Evolutionary conservation across 2,888 invertebrate genomes (phyloP), one percentile per base, ranked within the genome.

Genomic region (Microctonus aethiopoides): DNA sequence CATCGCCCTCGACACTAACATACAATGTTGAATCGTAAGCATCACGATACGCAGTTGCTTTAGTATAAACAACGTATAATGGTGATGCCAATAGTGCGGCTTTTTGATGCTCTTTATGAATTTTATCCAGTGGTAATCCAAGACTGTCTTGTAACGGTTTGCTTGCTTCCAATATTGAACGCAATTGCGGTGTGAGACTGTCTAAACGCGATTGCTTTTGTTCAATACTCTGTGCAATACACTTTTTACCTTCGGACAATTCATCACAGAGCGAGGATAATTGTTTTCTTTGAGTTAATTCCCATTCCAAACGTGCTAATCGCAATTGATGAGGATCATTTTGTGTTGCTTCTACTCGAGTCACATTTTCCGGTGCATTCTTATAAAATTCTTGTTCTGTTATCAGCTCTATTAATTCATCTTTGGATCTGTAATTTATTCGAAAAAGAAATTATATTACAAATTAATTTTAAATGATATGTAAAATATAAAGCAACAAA

Each of bases 391-490:
- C 94, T 69, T 94, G 92, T 63, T 94, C 89, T 0, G 94, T 87
- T 1, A 98, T 93, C 62, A 98, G 88, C 81, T 96, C 94, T 79
- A 98, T 96, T 81, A 94, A 93, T 87, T 97, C 96, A 89, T 98
- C 97, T 85, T 95, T 95, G 10, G 97, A 97, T 84, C 92, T 93
- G 80, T 16, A 54, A 6, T 16, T 3, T 36, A 56, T 56, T 22
- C 57, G n/a, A 52, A 65, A 60, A 16, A n/a, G n/a, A 24, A 71
- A 71, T 60, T 41, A 11, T 24, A 4, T 52, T 22, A 4, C 11
- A 16, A 3, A 9, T 26, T n/a, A 13, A 39, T 13, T 11, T n/a
- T 41, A 41, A 3, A 41, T 20, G n/a, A 41, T 61, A 32, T 62
- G 16, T 13, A 1, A 56, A 26, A 20, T 46, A 46, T 32, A 16